These are phyloP conservation scores for Aphodius sticticus DNA, from an alignment of 2,888 invertebrate genomes.

Conservation along the genomic window DNA sequence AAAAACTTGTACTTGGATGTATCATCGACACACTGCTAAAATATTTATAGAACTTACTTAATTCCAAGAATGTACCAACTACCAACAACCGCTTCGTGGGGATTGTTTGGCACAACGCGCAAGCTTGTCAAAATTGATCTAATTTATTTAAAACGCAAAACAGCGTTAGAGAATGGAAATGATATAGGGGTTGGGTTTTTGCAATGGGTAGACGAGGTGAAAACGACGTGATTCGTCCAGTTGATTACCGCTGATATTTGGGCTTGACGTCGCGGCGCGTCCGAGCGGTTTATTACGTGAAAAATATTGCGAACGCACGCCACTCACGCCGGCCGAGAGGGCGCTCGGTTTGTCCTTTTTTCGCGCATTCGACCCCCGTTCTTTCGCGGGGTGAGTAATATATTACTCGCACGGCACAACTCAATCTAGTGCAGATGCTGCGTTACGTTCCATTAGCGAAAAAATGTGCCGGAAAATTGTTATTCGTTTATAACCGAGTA, in stretches of 20 bases:
- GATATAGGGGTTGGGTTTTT: neutral
- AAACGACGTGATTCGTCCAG: neutral
- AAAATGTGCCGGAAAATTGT: slow-evolving; percentile 4
- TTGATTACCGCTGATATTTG: neutral
- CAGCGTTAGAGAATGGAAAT: neutral
- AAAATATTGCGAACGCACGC: neutral
- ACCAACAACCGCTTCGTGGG: too few species aligned
- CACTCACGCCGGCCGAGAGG: neutral
- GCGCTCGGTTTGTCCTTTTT: neutral
- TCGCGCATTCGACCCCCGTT: neutral
- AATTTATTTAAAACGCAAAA: neutral
- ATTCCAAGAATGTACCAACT: too few species aligned
- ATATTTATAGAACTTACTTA: too few species aligned
- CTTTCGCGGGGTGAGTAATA: neutral
- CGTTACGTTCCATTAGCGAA: neutral
- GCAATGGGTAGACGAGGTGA: neutral
- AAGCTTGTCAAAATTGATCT: too few species aligned
- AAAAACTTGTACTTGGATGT: too few species aligned
- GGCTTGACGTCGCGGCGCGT: neutral
- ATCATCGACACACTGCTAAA: too few species aligned
- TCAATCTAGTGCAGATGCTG: neutral
- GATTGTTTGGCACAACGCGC: too few species aligned
- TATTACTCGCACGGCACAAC: neutral
- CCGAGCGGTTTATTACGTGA: neutral
- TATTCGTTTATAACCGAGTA: neutral